These are phyloP conservation scores for Bombus turneri DNA, from an alignment of 1,140 invertebrate species.

Conservation along the genomic window DNA sequence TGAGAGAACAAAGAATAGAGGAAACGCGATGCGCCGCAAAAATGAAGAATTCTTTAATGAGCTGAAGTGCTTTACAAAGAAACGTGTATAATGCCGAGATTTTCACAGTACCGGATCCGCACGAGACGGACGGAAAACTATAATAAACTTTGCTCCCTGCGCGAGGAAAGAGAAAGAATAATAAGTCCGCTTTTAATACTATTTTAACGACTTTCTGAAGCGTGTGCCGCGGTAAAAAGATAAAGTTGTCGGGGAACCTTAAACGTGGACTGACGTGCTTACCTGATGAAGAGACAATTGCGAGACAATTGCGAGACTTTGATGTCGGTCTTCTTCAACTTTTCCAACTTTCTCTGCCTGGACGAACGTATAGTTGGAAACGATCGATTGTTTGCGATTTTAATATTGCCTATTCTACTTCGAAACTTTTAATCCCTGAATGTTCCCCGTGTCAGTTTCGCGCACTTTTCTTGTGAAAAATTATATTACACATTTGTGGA, in stretches of 20 bases:
- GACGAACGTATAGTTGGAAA: neutral
- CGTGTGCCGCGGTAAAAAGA: neutral
- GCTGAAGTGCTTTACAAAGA: slow-evolving; percentile 36
- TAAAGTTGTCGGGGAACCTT: neutral
- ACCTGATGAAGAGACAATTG: neutral
- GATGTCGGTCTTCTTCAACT: neutral
- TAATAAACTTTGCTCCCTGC: slow-evolving; percentile 22
- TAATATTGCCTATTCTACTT: neutral
- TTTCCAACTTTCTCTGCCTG: neutral
- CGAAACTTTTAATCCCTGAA: no score
- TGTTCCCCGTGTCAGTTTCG: no score
- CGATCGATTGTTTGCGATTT: neutral
- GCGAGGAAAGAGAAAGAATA: neutral
- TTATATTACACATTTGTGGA: no score
- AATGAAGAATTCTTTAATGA: slow-evolving; percentile 52
- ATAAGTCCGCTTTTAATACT: slow-evolving; percentile 20
- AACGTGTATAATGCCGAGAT: slow-evolving; percentile 12
- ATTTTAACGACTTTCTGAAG: slow-evolving; percentile 42
- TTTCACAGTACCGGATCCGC: neutral
- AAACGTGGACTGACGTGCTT: neutral
- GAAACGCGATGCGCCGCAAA: neutral
- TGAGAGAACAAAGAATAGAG: neutral
- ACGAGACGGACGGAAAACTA: neutral
- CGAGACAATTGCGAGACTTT: slow-evolving; percentile 14
- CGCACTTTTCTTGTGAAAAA: no score